Percentiles rank a stretch among this genome's conserved stretches.
phyloP scores from a whole-genome alignment of 30 jellyfish, hydroid and myxozoan genomes.

The Turritopsis rubra region DNA sequence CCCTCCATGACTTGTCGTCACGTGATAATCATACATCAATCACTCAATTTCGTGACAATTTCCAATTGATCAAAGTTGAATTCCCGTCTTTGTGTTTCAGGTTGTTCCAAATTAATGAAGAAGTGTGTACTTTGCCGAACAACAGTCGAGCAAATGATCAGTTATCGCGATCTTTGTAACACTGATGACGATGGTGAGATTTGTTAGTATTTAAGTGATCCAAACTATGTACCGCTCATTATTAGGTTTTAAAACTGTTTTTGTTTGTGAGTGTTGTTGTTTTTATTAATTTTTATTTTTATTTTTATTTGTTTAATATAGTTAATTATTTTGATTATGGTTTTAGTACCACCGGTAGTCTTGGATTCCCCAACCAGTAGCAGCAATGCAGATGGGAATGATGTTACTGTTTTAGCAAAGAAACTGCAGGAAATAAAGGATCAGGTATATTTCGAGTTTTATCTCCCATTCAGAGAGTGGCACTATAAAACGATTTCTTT shows the following conservation, averaged over 20 bases:
- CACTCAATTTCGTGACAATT: no score
- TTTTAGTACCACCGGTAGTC: neutral
- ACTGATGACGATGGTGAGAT: neutral
- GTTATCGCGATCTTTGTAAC: constrained; percentile 45
- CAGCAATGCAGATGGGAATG: constrained; percentile 3
- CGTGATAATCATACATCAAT: no score
- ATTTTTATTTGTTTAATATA: neutral
- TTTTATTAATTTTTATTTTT: no score
- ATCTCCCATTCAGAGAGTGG: neutral
- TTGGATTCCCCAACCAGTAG: neutral
- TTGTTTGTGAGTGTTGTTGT: no score
- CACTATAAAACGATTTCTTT: no score
- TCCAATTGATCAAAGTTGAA: no score
- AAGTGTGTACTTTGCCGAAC: constrained; percentile 80
- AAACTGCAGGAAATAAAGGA: constrained; percentile 72
- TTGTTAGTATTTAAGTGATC: neutral
- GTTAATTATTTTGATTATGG: neutral
- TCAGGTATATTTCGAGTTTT: constrained; percentile 38
- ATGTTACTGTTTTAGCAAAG: constrained; percentile 29
- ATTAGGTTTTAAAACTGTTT: no score
- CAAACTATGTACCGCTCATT: no score
- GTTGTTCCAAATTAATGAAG: constrained; percentile 79
- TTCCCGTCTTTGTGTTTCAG: no score
- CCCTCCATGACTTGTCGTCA: no score
- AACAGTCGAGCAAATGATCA: constrained; percentile 48